Conservation (phyloP, 1,140 invertebrate species). For the Pseudomyrmex sp. region DNA sequence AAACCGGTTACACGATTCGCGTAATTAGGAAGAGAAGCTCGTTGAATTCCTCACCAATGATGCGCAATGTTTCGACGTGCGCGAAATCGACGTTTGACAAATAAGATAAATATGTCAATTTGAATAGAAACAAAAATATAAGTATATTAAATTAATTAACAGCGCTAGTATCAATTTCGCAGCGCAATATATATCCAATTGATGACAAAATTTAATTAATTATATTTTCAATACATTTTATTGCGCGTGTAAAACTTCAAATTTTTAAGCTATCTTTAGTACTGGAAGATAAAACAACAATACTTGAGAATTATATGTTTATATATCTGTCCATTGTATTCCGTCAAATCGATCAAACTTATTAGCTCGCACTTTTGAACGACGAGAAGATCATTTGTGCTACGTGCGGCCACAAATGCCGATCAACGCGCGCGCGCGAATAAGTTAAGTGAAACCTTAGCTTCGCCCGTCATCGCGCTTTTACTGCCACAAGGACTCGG, state of each 20-base stretch:
- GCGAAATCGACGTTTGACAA: slow-evolving; percentile 11
- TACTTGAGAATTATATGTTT: too few relatives aligned
- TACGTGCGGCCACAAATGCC: slow-evolving; percentile 24
- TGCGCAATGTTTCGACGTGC: slow-evolving; percentile 2
- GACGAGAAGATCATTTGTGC: slow-evolving; percentile 13
- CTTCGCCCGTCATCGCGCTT: slow-evolving; percentile 43
- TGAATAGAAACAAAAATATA: background rate
- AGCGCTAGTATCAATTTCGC: background rate
- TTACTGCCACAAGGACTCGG: slow-evolving; percentile 27
- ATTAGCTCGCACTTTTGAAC: slow-evolving; percentile 15
- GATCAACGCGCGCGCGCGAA: slow-evolving; percentile 31
- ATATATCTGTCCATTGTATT: background rate
- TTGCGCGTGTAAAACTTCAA: background rate
- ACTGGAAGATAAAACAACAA: too few relatives aligned
- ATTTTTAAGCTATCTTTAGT: too few relatives aligned
- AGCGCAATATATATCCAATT: background rate
- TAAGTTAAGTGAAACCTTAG: slow-evolving; percentile 50
- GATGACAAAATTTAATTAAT: background rate
- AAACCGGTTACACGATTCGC: slow-evolving; percentile 45
- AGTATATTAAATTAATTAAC: background rate
- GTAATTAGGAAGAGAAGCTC: slow-evolving; percentile 46
- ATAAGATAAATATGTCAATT: slow-evolving; percentile 4
- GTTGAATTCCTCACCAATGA: slow-evolving; percentile 19
- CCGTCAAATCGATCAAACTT: slow-evolving; percentile 6
- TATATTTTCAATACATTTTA: background rate